phyloP scores from a whole-genome alignment of 1,140 invertebrate species.

The Trissolcus basalis region DNA sequence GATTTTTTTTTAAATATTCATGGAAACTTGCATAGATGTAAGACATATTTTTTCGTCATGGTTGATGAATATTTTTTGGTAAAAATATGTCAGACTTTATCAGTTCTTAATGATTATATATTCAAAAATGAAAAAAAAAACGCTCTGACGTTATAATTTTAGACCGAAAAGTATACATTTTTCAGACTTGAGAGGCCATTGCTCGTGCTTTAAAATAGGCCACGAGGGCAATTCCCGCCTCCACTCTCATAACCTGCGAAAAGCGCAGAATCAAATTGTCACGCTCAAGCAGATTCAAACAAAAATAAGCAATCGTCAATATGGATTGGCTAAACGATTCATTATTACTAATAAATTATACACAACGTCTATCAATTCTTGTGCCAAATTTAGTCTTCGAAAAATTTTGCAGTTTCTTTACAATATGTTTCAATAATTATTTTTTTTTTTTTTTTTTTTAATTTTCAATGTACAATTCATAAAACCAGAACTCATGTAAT shows the following conservation, averaged over 20 bases:
- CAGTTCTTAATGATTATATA: too few relatives aligned
- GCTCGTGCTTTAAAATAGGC: conserved; percentile 56
- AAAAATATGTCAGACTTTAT: too few relatives aligned
- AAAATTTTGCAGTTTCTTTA: too few relatives aligned
- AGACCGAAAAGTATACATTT: conserved; percentile 43
- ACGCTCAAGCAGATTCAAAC: conserved; percentile 41
- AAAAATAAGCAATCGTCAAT: conserved; percentile 39
- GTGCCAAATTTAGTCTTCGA: too few relatives aligned
- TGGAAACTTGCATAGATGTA: too few relatives aligned
- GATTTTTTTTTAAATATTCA: too few relatives aligned
- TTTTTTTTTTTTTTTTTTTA: background rate
- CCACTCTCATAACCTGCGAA: conserved; percentile 42
- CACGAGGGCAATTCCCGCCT: conserved; percentile 55
- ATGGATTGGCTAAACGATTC: conserved; percentile 15
- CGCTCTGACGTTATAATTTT: conserved; percentile 30
- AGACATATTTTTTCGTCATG: too few relatives aligned
- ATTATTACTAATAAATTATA: background rate
- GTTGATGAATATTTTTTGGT: too few relatives aligned
- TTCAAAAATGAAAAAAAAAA: conserved; percentile 11
- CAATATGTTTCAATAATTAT: too few relatives aligned
- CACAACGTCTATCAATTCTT: too few relatives aligned
- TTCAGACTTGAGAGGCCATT: conserved; percentile 48
- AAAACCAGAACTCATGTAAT: too few relatives aligned
- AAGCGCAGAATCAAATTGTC: conserved; percentile 47
- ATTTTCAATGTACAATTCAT: too few relatives aligned